phyloP scores from a whole-genome alignment of 2,888 invertebrate genomes.

The Seladonia tumulorum region DNA sequence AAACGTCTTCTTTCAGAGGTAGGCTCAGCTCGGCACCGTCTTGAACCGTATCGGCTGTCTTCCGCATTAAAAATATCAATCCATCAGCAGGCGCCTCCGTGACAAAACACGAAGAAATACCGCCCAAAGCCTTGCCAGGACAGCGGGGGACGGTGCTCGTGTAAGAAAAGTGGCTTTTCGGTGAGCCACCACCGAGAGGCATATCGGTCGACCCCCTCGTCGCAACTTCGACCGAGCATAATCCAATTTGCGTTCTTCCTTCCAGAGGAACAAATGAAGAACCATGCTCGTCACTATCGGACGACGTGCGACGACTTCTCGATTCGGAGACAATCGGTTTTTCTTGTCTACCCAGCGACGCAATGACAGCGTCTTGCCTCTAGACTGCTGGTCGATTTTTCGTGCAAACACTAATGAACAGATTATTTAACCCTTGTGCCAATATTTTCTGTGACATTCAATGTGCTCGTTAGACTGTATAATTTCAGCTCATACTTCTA shows the following conservation, averaged over 20 bases:
- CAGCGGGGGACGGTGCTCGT: constrained; percentile 11
- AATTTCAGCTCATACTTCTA: not conserved
- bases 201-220: constrained; percentile 63
- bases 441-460: not conserved
- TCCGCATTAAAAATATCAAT: constrained; percentile 80
- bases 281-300: constrained; percentile 79
- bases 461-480: not conserved
- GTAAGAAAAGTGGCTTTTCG: constrained; percentile 62
- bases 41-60: constrained; percentile 75
- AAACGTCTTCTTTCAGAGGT: constrained; percentile 56
- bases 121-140: constrained; percentile 51
- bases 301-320: constrained; percentile 81
- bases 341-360: not conserved
- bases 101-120: constrained; percentile 62
- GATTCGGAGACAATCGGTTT: constrained; percentile 71
- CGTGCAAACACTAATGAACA: not conserved
- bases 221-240: constrained; percentile 72
- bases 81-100: constrained; percentile 74
- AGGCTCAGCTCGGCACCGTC: constrained; percentile 18
- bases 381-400: not conserved
- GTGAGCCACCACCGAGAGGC: constrained; percentile 57
- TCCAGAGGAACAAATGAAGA: constrained; percentile 60
- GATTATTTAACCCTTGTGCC: not conserved
- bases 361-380: not conserved
- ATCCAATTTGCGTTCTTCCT: constrained; percentile 82